These are phyloP conservation scores for Rhagophthalmus giganteus DNA, from an alignment of 2,888 invertebrate genomes.

Conservation along the genomic window DNA sequence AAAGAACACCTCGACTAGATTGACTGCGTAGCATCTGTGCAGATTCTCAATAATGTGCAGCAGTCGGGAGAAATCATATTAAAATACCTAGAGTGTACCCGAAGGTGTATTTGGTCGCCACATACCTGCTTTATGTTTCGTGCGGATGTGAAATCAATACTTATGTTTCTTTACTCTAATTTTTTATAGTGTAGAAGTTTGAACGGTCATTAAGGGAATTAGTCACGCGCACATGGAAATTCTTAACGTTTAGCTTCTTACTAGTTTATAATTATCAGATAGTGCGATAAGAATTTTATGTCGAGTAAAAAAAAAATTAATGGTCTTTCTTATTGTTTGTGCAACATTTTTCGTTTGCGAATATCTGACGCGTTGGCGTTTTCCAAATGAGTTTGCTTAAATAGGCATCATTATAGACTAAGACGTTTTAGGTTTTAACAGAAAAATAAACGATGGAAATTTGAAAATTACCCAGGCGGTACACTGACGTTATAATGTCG, in stretches of 20 bases:
- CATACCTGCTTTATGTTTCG: slow-evolving; percentile 51
- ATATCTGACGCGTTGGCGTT: no score
- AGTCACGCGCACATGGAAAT: slow-evolving; percentile 3
- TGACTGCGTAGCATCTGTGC: slow-evolving; percentile 54
- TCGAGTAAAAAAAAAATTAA: no score
- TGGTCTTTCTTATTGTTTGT: no score
- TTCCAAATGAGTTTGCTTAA: no score
- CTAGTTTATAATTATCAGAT: not conserved
- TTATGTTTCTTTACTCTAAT: slow-evolving; percentile 30
- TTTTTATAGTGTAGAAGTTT: slow-evolving; percentile 19
- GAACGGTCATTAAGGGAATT: slow-evolving; percentile 18
- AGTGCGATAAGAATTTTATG: no score
- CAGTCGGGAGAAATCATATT: slow-evolving; percentile 53
- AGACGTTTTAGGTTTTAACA: no score
- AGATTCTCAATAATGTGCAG: slow-evolving; percentile 56
- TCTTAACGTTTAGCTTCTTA: not conserved
- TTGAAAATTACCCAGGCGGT: no score
- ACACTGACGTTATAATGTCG: no score
- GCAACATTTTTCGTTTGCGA: no score
- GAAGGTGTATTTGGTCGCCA: slow-evolving; percentile 52
- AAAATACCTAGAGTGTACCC: slow-evolving; percentile 53
- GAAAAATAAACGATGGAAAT: no score
- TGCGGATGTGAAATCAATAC: slow-evolving; percentile 43
- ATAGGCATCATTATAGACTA: no score
- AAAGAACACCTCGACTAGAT: slow-evolving; percentile 39